Conservation (phyloP, 2,113 vertebrate species). For the Anser cygnoides region DNA sequence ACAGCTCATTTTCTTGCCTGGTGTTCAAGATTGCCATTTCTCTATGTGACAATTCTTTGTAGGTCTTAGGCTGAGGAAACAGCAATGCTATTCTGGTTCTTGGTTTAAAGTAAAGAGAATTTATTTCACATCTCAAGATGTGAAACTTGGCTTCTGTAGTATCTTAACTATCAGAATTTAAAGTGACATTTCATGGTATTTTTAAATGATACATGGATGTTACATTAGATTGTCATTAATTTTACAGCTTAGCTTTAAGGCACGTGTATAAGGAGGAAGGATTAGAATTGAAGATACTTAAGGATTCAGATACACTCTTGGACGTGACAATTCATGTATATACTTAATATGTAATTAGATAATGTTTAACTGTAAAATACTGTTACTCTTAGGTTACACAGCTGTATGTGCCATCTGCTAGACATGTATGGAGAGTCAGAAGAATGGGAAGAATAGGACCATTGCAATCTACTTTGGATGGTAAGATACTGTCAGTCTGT, state of each 20-base stretch:
- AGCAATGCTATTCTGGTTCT: background rate
- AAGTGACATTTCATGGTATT: background rate
- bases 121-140: background rate
- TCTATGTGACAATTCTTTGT: background rate
- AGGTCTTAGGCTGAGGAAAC: background rate
- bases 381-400: conserved; percentile 88
- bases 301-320: background rate
- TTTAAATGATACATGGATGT: background rate
- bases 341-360: background rate
- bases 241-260: background rate
- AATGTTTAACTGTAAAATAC: background rate
- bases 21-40: background rate
- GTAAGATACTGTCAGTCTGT: conserved; percentile 67
- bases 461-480: conserved; percentile 93
- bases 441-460: conserved; percentile 97
- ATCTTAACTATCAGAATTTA: background rate
- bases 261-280: background rate
- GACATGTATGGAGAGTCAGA: conserved; percentile 92
- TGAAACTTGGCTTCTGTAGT: background rate
- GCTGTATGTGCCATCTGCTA: conserved; percentile 93
- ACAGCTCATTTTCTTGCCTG: background rate
- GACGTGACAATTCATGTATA: background rate
- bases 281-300: background rate
- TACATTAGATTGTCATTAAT: background rate
- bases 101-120: background rate